Evolutionary conservation across 1,140 invertebrate genomes (phyloP).

Genomic region (Drosophila funebris): DNA sequence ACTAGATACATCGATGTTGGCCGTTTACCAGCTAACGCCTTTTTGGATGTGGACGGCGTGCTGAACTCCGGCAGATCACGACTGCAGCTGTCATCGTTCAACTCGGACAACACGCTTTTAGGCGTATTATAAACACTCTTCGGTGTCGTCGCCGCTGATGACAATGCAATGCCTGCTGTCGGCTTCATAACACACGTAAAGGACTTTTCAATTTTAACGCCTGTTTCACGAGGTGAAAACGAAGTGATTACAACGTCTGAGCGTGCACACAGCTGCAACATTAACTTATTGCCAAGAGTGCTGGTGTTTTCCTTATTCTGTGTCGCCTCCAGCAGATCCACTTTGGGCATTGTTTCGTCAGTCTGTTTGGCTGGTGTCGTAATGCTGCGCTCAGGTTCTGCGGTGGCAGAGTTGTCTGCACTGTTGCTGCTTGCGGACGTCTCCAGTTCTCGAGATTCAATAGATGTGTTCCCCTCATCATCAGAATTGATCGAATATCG

Average conservation of each 20-base stretch:
- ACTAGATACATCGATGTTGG: slow-evolving; percentile 71
- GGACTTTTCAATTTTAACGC: slow-evolving; percentile 71
- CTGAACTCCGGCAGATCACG: slow-evolving; percentile 54
- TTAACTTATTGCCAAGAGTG: slow-evolving; percentile 49
- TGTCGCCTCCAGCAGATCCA: slow-evolving; percentile 70
- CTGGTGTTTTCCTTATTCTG: slow-evolving; percentile 75
- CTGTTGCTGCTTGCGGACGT: not conserved
- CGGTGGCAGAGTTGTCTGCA: not conserved
- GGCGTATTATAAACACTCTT: slow-evolving; percentile 76
- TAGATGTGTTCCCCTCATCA: slow-evolving; percentile 74
- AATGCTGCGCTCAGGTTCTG: slow-evolving; percentile 11
- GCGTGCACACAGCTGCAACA: slow-evolving; percentile 53
- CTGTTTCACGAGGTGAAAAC: slow-evolving; percentile 73
- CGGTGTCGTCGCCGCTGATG: slow-evolving; percentile 44
- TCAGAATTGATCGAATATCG: slow-evolving; percentile 74
- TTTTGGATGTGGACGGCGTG: slow-evolving; percentile 73
- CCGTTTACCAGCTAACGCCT: slow-evolving; percentile 21
- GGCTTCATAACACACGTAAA: slow-evolving; percentile 65
- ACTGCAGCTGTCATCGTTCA: slow-evolving; percentile 68
- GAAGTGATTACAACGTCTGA: slow-evolving; percentile 77
- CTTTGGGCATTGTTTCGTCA: slow-evolving; percentile 54
- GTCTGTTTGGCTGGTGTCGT: slow-evolving; percentile 17
- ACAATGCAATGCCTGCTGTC: not conserved
- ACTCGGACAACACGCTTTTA: slow-evolving; percentile 62
- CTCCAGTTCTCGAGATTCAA: slow-evolving; percentile 49